phyloP scores from a whole-genome alignment of 2,888 invertebrate species.

The Metacarcinus magister region DNA sequence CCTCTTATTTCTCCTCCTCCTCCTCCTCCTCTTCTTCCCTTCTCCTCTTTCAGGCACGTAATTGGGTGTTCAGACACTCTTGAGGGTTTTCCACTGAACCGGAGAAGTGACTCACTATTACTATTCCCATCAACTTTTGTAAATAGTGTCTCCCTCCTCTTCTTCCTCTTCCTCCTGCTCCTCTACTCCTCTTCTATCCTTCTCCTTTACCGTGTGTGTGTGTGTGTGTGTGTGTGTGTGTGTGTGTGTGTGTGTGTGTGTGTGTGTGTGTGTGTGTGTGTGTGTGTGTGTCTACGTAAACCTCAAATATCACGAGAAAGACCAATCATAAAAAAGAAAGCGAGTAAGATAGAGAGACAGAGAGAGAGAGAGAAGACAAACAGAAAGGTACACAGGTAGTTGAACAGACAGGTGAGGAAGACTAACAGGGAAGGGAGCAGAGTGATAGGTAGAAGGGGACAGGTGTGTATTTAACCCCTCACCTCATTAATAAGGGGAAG shows the following conservation, averaged over 20 bases:
- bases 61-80: slow-evolving; percentile 30
- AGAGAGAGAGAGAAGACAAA: background rate
- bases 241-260: slow-evolving; percentile 2
- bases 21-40: background rate
- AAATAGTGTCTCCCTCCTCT: background rate
- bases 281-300: background rate
- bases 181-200: background rate
- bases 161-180: slow-evolving; percentile 17
- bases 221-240: background rate
- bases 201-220: background rate
- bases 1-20: background rate
- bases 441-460: background rate
- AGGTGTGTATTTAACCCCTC: background rate
- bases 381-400: background rate
- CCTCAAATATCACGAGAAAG: background rate
- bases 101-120: background rate
- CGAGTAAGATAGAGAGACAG: background rate
- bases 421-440: background rate
- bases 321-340: background rate
- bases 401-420: background rate
- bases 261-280: background rate
- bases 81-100: background rate
- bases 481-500: background rate
- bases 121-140: background rate
- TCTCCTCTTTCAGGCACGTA: background rate